These are phyloP conservation scores for Diorhabda carinulata DNA, from an alignment of 1,140 invertebrate genomes.

Conservation along the genomic window DNA sequence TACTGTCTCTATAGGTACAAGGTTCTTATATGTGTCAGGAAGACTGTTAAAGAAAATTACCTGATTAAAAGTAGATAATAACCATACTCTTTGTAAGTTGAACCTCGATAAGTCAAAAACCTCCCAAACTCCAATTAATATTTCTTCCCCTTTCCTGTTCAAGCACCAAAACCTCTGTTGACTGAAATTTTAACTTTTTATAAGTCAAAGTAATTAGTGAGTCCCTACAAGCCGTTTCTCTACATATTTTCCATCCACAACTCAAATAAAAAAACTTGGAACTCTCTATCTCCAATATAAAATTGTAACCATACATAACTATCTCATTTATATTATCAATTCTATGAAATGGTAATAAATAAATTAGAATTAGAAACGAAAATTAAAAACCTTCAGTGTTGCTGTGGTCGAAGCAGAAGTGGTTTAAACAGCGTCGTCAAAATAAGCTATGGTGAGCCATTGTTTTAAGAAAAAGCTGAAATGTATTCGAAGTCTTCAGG, in stretches of 20 bases:
- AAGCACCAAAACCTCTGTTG: background rate
- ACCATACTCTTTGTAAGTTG: no score
- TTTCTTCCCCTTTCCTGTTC: background rate
- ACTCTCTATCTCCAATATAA: background rate
- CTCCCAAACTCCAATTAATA: background rate
- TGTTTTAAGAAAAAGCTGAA: slow-evolving; percentile 27
- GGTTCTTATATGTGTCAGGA: no score
- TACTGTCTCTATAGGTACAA: no score
- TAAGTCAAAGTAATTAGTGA: background rate
- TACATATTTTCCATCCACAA: background rate
- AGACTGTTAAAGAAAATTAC: no score
- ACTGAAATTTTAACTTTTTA: background rate
- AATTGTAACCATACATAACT: background rate
- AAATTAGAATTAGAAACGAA: background rate
- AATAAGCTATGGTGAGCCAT: slow-evolving; percentile 19
- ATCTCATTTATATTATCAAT: background rate
- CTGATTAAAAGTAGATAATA: no score
- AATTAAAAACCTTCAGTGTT: background rate
- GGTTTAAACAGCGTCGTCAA: background rate
- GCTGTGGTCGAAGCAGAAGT: background rate
- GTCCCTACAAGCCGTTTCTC: background rate
- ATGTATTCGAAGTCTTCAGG: slow-evolving; percentile 8
- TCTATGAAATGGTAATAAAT: background rate
- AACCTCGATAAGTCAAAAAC: slow-evolving; percentile 7
- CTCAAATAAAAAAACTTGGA: background rate